phyloP scores from a whole-genome alignment of 2,113 vertebrate genomes.

The Bolborhynchus lineola region DNA sequence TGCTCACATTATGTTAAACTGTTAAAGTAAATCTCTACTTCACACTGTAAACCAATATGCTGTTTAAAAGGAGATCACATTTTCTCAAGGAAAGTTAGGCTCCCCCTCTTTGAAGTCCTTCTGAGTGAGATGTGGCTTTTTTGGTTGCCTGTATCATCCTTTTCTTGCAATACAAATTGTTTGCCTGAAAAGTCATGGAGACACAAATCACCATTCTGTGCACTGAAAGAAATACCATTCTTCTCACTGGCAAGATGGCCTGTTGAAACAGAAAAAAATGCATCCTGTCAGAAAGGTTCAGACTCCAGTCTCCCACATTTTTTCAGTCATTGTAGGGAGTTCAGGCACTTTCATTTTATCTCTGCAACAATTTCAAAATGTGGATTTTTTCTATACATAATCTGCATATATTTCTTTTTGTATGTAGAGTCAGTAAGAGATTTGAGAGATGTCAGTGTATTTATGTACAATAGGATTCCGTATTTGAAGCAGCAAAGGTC shows the following conservation, averaged over 20 bases:
- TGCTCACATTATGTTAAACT: slow-evolving; percentile 74
- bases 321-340: background rate
- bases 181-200: slow-evolving; percentile 76
- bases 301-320: background rate
- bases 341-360: background rate
- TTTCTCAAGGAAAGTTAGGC: slow-evolving; percentile 75
- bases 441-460: background rate
- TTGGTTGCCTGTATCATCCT: slow-evolving; percentile 67
- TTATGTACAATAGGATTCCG: background rate
- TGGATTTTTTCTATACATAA: background rate
- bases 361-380: background rate
- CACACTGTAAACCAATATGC: slow-evolving; percentile 43
- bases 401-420: background rate
- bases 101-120: slow-evolving; percentile 79
- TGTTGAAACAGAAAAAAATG: slow-evolving; percentile 54
- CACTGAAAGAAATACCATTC: slow-evolving; percentile 74
- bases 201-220: slow-evolving; percentile 77
- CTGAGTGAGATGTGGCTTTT: slow-evolving; percentile 65
- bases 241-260: slow-evolving; percentile 72
- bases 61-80: slow-evolving; percentile 70
- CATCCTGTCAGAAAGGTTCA: background rate
- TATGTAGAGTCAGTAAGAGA: background rate
- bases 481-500: background rate
- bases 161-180: slow-evolving; percentile 66
- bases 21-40: slow-evolving; percentile 59